Evolutionary conservation across 1,140 invertebrate genomes (phyloP), one percentile per base, ranked within the genome.

Genomic region (Anoplolepis gracilipes): DNA sequence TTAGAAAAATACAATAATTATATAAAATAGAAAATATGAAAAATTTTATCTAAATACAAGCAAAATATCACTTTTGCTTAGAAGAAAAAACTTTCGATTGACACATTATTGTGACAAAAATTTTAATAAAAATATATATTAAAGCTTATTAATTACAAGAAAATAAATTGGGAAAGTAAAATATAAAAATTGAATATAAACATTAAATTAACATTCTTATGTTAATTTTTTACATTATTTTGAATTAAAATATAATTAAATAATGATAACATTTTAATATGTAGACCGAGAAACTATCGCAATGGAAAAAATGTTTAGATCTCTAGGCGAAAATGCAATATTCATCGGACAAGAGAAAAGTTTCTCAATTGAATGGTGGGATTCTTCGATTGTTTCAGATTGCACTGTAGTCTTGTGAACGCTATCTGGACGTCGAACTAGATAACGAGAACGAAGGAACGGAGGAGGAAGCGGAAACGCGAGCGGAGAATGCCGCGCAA

Each of bases 401-500:
- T 39, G 42, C 62, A 16, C n/a, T 46, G n/a, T 67, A 69, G 22
- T 36, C n/a, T 2, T 49, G 13, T n/a, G n/a, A 67, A 53, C 42
- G 8, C 22, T 33, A 49, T 46, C n/a, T 46, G 36, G 53, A 62
- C 42, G n/a, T 30, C n/a, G 57, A 69, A n/a, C 0, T 39, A 57
- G 33, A 28, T 13, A 57, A 22, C 49, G 73, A 70, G 57, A 36
- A 57, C 36, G 30, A n/a, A n/a, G n/a, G n/a, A n/a, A n/a, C 57
- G 53, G 39, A 59, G 62, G 16, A 67, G 19, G 69, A 42, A 57
- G 8, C 30, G 42, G 67, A 22, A 87, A 61, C 19, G 22, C 36
- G 22, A 19, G 30, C 65, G 22, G 62, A 88, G 62, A 36, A 90
- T 85, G 88, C 72, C 62, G 75, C 39, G 75, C 10, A 57, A 73